A percentile compares a stretch with the other conserved stretches of the same genome.
Evolutionary conservation across 2,113 vertebrate species (phyloP).

Genomic region (Pygathrix nemaeus): DNA sequence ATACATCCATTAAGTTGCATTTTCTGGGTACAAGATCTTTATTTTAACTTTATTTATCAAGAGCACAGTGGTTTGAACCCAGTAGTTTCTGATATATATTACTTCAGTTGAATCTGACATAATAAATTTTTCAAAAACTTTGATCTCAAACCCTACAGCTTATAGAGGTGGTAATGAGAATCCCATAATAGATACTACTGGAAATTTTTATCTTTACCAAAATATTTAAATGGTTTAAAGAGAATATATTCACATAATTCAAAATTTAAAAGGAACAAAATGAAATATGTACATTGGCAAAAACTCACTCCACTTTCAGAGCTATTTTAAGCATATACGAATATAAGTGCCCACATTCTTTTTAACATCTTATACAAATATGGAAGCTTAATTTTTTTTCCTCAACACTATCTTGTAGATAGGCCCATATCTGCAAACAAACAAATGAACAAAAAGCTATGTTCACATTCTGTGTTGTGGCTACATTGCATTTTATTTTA

Average conservation of each 20-base stretch:
- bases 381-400: background rate
- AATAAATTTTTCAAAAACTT: constrained; percentile 38
- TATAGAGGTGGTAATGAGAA: background rate
- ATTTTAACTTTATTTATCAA: constrained; percentile 8
- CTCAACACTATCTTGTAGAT: background rate
- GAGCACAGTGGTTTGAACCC: background rate
- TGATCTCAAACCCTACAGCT: background rate
- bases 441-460: background rate
- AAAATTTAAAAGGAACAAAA: background rate
- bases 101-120: background rate
- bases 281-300: background rate
- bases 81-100: background rate
- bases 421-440: background rate
- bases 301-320: background rate
- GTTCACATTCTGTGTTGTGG: background rate
- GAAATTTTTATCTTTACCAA: constrained; percentile 32
- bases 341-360: background rate
- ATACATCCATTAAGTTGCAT: background rate
- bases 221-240: constrained; percentile 43
- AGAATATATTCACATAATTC: background rate
- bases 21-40: background rate
- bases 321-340: background rate
- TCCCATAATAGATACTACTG: background rate
- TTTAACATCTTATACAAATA: background rate
- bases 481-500: background rate